Conservation (phyloP, 2,797 vertebrate species). For the Cirrhinus mrigala region DNA sequence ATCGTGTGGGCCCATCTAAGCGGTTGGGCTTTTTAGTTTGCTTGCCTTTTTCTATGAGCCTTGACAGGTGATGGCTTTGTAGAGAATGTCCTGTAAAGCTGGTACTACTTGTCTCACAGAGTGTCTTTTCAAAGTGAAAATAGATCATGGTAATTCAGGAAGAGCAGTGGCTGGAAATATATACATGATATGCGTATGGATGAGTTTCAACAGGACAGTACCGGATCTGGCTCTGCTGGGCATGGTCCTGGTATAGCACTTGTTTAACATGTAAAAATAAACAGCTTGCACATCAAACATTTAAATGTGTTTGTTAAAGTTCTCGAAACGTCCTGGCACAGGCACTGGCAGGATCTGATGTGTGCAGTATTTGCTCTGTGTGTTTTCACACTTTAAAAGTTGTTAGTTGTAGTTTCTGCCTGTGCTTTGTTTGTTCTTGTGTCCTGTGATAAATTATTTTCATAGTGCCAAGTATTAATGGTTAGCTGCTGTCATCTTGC, state of each 20-base stretch:
- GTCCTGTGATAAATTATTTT: not conserved
- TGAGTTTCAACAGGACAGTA: not conserved
- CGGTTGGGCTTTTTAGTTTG: not conserved
- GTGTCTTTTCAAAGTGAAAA: not conserved
- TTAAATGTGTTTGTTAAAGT: not conserved
- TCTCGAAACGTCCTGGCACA: not conserved
- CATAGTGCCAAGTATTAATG: not conserved
- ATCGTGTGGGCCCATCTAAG: not conserved
- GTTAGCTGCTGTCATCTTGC: not conserved
- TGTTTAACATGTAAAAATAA: not conserved
- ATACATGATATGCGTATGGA: not conserved
- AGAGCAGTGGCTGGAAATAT: conserved; percentile 2
- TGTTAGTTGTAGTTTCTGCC: not conserved
- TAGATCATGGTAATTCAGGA: conserved; percentile 17
- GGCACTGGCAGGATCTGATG: not conserved
- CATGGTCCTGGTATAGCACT: not conserved
- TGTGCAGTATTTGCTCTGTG: not conserved
- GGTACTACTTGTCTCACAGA: not conserved
- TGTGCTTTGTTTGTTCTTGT: not conserved
- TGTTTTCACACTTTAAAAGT: not conserved
- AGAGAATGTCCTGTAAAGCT: not conserved
- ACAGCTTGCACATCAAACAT: not conserved
- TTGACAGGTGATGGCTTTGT: not conserved
- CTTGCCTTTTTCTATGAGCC: not conserved
- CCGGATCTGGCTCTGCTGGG: not conserved